Evolutionary conservation across 2,888 invertebrate genomes (phyloP).

Genomic region (Apamea monoglypha): DNA sequence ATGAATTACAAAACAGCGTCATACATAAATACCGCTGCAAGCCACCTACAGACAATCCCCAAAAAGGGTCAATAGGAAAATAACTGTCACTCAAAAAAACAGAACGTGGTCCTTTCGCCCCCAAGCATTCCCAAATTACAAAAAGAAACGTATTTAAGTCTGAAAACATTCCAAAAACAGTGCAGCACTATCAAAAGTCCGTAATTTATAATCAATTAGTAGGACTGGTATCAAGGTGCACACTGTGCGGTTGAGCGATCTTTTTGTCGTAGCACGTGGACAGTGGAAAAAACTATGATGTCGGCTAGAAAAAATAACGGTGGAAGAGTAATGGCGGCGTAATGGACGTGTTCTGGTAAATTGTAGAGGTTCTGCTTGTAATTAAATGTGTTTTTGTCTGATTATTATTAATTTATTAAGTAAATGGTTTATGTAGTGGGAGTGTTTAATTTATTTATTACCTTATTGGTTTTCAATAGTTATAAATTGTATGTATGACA

Average conservation of each 20-base stretch:
- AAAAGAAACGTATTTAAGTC: constrained; percentile 29
- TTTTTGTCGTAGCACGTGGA: constrained; percentile 72
- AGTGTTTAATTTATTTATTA: constrained; percentile 19
- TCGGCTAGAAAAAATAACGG: constrained; percentile 65
- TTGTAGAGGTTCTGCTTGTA: constrained; percentile 28
- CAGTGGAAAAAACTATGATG: constrained; percentile 67
- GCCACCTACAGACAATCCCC: neutral
- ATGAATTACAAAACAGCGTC: neutral
- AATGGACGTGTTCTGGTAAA: constrained; percentile 49
- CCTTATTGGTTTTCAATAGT: neutral
- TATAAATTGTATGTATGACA: neutral
- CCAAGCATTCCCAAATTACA: constrained; percentile 33
- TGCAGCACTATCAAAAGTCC: constrained; percentile 55
- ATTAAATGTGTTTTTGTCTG: constrained; percentile 22
- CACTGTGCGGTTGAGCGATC: constrained; percentile 64
- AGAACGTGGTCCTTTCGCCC: constrained; percentile 46
- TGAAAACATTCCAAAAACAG: constrained; percentile 31
- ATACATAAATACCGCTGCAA: constrained; percentile 4
- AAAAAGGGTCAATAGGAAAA: constrained; percentile 22
- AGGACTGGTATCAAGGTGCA: constrained; percentile 70
- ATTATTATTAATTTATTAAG: constrained; percentile 26
- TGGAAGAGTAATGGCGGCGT: constrained; percentile 40
- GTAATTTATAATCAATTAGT: constrained; percentile 82
- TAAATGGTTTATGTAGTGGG: constrained; percentile 15
- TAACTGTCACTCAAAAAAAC: constrained; percentile 41